phyloP scores from a whole-genome alignment of 1,140 invertebrate genomes.

The Sinonovacula constricta region DNA sequence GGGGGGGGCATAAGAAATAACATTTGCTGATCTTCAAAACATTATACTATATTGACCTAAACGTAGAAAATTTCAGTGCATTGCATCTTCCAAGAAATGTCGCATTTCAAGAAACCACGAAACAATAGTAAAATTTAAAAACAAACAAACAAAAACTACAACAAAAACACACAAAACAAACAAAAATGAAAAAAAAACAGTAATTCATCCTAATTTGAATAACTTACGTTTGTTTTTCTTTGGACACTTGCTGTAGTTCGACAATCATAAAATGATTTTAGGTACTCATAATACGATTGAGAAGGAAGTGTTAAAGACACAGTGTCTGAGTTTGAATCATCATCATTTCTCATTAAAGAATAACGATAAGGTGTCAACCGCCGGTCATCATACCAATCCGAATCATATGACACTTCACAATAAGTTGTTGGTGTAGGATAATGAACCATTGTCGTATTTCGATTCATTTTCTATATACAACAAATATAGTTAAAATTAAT shows the following conservation, averaged over 20 bases:
- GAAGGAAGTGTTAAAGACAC: conserved; percentile 45
- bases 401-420: conserved; percentile 53
- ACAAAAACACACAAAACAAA: too few relatives aligned
- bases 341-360: conserved; percentile 42
- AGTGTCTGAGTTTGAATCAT: conserved; percentile 42
- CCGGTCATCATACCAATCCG: conserved; percentile 45
- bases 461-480: neutral
- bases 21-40: too few relatives aligned
- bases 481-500: neutral
- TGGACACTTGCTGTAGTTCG: conserved; percentile 22
- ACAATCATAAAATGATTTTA: conserved; percentile 25
- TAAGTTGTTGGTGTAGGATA: conserved; percentile 4
- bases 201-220: too few relatives aligned
- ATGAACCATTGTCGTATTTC: neutral
- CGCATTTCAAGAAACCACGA: too few relatives aligned
- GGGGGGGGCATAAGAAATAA: too few relatives aligned
- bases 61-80: too few relatives aligned
- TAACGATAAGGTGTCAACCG: conserved; percentile 40
- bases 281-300: conserved; percentile 48
- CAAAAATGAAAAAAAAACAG: too few relatives aligned
- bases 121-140: too few relatives aligned
- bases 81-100: too few relatives aligned
- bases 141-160: too few relatives aligned
- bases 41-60: too few relatives aligned
- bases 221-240: too few relatives aligned